These are phyloP conservation scores for Magallana gigas DNA, from an alignment of 1,140 invertebrate species.

Conservation along the genomic window DNA sequence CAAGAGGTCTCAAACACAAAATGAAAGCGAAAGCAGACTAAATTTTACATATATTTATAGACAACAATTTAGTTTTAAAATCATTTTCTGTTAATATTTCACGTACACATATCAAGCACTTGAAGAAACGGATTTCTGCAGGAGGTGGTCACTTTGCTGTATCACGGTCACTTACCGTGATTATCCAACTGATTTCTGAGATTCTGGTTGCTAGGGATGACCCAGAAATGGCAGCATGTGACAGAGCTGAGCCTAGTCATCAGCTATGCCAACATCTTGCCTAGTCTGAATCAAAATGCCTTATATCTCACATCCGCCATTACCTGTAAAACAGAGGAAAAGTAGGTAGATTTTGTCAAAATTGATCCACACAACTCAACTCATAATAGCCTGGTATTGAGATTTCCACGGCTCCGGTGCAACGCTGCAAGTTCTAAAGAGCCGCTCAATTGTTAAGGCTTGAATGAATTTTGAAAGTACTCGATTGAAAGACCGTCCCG, in stretches of 20 bases:
- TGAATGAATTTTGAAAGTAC: slow-evolving; percentile 30
- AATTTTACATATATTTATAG: no score
- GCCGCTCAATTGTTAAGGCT: not conserved
- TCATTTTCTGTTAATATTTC: no score
- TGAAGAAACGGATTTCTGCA: no score
- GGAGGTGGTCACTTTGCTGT: no score
- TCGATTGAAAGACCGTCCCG: slow-evolving; percentile 20
- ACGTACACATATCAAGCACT: no score
- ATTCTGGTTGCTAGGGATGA: slow-evolving; percentile 9
- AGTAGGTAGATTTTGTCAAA: not conserved
- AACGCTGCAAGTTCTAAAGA: slow-evolving; percentile 4
- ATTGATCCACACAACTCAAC: not conserved
- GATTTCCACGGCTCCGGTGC: slow-evolving; percentile 3
- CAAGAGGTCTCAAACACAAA: no score
- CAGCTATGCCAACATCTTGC: slow-evolving; percentile 46
- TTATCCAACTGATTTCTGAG: not conserved
- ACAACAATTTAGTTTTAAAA: no score
- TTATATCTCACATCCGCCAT: not conserved
- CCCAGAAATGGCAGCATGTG: slow-evolving; percentile 40
- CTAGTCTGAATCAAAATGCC: slow-evolving; percentile 37
- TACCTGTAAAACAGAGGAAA: not conserved
- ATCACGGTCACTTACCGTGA: not conserved
- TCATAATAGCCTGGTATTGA: slow-evolving; percentile 9
- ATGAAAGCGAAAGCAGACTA: no score
- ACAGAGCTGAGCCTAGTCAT: slow-evolving; percentile 25